Evolutionary conservation across 2,888 invertebrate genomes (phyloP).

Genomic region (Ypsolopha scabrella): DNA sequence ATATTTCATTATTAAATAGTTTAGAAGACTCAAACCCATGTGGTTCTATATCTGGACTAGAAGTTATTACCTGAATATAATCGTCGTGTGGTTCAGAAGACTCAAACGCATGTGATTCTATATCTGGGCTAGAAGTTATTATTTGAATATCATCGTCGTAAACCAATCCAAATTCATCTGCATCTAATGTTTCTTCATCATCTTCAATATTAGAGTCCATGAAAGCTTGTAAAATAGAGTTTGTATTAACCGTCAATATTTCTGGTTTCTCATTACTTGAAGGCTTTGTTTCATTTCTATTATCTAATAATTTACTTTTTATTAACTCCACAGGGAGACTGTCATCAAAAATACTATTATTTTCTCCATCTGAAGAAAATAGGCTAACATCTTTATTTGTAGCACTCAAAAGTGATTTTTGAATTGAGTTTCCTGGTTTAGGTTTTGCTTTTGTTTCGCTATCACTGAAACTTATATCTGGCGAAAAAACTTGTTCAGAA

Average conservation of each 20-base stretch:
- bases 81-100: no score
- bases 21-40: no score
- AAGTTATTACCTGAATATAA: conserved; percentile 12
- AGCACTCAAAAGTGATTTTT: conserved; percentile 19
- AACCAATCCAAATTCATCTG: conserved; percentile 29
- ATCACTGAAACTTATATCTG: conserved; percentile 2
- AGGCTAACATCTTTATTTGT: conserved; percentile 41
- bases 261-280: background rate
- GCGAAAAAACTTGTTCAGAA: no score
- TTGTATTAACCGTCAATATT: conserved; percentile 26
- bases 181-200: conserved; percentile 30
- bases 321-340: conserved; percentile 66
- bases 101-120: no score
- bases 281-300: conserved; percentile 18
- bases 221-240: conserved; percentile 40
- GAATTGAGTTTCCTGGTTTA: conserved; percentile 12
- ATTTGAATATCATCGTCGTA: conserved; percentile 34
- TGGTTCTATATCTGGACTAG: no score
- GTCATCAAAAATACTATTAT: conserved; percentile 70
- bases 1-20: no score
- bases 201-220: conserved; percentile 28
- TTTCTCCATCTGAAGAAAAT: conserved; percentile 57
- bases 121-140: no score
- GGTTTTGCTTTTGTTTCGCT: background rate
- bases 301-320: conserved; percentile 54